Evolutionary conservation across 2,113 vertebrate species (phyloP).

Genomic region (Notiomystis cincta): DNA sequence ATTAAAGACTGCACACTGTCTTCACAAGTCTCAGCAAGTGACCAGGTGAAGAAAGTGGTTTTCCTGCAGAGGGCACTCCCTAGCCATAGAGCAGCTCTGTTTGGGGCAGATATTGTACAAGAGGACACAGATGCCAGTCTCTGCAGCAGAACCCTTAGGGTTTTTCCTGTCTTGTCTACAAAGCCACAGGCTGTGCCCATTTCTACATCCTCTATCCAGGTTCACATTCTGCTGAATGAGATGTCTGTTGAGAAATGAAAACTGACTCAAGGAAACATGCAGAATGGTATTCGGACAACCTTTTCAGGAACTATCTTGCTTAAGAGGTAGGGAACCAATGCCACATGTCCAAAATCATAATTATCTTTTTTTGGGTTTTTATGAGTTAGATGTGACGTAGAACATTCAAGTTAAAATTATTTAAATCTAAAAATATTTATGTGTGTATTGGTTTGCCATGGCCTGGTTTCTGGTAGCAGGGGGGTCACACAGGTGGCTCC

Average conservation of each 20-base stretch:
- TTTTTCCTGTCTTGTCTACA: not conserved
- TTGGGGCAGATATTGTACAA: not conserved
- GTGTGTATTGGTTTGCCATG: no score
- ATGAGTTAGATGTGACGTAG: not conserved
- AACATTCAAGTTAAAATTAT: not conserved
- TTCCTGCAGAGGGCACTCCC: not conserved
- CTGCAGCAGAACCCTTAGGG: not conserved
- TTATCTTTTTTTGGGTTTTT: not conserved
- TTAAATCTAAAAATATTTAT: not conserved
- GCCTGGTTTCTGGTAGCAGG: no score
- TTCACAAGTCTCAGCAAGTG: not conserved
- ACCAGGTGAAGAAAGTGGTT: not conserved
- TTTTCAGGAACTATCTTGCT: not conserved
- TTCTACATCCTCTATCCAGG: not conserved
- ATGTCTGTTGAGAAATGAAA: not conserved
- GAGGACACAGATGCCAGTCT: not conserved
- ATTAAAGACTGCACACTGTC: not conserved
- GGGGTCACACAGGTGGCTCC: no score
- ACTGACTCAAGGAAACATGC: not conserved
- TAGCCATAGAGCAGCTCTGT: not conserved
- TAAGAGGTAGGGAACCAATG: not conserved
- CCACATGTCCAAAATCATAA: not conserved
- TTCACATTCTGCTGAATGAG: not conserved
- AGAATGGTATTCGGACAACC: not conserved
- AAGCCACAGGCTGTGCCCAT: not conserved